Conservation (phyloP, 2,797 vertebrate genomes). For the Oceanodroma leucorhoa region DNA sequence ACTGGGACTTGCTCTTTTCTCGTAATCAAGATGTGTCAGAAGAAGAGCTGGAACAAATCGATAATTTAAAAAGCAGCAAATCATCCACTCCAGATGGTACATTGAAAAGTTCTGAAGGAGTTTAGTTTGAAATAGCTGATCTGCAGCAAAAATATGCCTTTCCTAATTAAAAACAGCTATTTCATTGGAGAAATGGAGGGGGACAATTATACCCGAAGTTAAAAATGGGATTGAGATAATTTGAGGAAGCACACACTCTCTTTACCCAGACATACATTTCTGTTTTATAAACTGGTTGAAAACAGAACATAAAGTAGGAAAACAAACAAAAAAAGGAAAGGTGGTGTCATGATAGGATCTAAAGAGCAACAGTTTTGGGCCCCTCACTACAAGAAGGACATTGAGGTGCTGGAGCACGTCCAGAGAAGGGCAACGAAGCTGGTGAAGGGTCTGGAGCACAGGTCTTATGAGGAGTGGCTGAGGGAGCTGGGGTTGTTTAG, state of each 20-base stretch:
- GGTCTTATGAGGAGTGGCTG: no score
- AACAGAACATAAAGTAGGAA: not conserved
- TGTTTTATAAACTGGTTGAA: not conserved
- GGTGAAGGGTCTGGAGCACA: no score
- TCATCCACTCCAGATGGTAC: slow-evolving; percentile 57
- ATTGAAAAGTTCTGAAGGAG: slow-evolving; percentile 28
- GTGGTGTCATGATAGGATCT: not conserved
- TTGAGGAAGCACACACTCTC: not conserved
- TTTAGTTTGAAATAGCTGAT: slow-evolving; percentile 19
- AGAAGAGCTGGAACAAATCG: slow-evolving; percentile 62
- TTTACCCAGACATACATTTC: not conserved
- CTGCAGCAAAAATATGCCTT: slow-evolving; percentile 30
- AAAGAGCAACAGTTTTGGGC: not conserved
- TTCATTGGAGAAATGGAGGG: not conserved
- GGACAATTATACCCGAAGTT: not conserved
- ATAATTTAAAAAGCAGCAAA: slow-evolving; percentile 58
- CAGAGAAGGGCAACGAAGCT: no score
- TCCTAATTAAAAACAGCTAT: slow-evolving; percentile 20
- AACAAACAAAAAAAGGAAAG: not conserved
- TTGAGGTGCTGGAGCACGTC: no score
- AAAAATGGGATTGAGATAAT: not conserved
- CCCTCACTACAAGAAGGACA: no score
- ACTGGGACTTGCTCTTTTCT: slow-evolving; percentile 61
- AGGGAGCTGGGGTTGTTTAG: no score
- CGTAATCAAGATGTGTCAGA: slow-evolving; percentile 59